Conservation (phyloP, 1,140 invertebrate species). For the Gonioctena quinquepunctata region DNA sequence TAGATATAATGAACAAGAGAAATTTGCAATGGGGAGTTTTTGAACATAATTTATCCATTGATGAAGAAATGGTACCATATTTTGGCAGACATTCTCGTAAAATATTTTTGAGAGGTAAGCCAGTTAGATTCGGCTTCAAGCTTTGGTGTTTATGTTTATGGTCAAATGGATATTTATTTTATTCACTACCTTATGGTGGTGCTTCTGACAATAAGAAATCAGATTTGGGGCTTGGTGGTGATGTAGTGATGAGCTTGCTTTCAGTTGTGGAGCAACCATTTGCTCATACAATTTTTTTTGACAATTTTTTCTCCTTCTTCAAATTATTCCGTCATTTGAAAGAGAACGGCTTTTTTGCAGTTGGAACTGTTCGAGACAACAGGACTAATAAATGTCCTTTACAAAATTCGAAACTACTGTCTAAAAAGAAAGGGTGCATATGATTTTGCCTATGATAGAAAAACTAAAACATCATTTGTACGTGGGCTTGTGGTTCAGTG, state of each 20-base stretch:
- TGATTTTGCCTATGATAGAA: too few relatives aligned
- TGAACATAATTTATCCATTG: slow-evolving; percentile 34
- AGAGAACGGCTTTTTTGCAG: slow-evolving; percentile 21
- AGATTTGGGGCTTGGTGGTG: slow-evolving; percentile 20
- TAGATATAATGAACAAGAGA: slow-evolving; percentile 48
- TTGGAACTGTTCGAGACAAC: slow-evolving; percentile 23
- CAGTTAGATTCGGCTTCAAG: slow-evolving; percentile 58
- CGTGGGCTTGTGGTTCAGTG: too few relatives aligned
- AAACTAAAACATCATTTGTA: too few relatives aligned
- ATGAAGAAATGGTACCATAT: not conserved
- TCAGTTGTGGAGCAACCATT: not conserved
- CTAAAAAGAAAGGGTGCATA: too few relatives aligned
- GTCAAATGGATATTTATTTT: slow-evolving; percentile 27
- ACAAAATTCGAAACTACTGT: not conserved
- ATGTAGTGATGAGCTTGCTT: slow-evolving; percentile 15
- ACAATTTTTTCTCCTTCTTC: slow-evolving; percentile 23
- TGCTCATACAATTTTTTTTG: slow-evolving; percentile 20
- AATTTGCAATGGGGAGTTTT: slow-evolving; percentile 52
- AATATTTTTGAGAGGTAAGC: slow-evolving; percentile 58
- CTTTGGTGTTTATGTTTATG: slow-evolving; percentile 45
- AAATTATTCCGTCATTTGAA: slow-evolving; percentile 22
- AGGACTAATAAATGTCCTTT: slow-evolving; percentile 4
- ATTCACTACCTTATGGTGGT: slow-evolving; percentile 20
- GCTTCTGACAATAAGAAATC: not conserved
- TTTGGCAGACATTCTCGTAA: slow-evolving; percentile 54